phyloP scores from a whole-genome alignment of 1,140 invertebrate species.

The Ericerus pela region DNA sequence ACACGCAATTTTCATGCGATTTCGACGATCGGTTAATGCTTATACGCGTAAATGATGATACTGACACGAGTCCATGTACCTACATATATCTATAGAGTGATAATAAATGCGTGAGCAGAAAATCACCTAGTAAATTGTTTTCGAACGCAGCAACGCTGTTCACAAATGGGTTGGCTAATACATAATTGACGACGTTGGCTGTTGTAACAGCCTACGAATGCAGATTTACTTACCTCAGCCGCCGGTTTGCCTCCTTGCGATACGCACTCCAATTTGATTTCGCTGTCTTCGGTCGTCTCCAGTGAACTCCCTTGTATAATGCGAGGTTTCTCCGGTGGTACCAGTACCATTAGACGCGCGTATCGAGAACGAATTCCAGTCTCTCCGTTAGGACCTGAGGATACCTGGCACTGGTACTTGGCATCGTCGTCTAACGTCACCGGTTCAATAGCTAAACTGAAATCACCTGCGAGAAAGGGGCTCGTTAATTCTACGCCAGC shows the following conservation, averaged over 20 bases:
- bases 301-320: conserved; percentile 70
- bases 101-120: too few relatives aligned
- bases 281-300: conserved; percentile 70
- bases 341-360: conserved; percentile 68
- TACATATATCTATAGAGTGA: too few relatives aligned
- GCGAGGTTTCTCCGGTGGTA: conserved; percentile 73
- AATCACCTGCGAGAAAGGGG: conserved; percentile 47
- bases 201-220: too few relatives aligned
- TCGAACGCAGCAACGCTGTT: too few relatives aligned
- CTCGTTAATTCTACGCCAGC: too few relatives aligned
- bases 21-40: too few relatives aligned
- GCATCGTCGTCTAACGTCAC: conserved; percentile 81
- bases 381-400: conserved; percentile 49
- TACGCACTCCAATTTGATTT: conserved; percentile 76
- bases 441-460: conserved; percentile 69
- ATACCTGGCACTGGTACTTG: conserved; percentile 78
- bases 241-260: conserved; percentile 80
- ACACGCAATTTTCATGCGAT: too few relatives aligned
- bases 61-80: too few relatives aligned
- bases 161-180: too few relatives aligned
- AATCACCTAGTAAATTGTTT: too few relatives aligned
- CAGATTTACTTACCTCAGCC: conserved; percentile 56
- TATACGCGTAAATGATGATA: too few relatives aligned
- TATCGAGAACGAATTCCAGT: conserved; percentile 64
- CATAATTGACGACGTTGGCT: too few relatives aligned